Base-by-base conservation (phyloP, 2,888 invertebrate species). In the Didymodactylos carnosus region DNA sequence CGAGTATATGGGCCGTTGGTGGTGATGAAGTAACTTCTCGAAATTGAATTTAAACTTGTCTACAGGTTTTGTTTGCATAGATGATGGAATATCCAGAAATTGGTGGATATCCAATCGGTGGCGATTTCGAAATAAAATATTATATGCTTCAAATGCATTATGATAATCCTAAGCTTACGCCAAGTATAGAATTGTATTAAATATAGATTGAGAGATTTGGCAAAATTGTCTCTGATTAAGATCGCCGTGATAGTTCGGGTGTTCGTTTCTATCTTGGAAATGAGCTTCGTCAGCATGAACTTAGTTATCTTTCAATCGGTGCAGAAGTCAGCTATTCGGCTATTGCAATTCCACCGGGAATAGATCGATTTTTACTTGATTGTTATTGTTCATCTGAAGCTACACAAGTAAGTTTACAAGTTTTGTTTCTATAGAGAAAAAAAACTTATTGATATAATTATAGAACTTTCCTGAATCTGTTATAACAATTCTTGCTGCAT, bases 1-100 rank as follows among this genome's bases (percentile, higher is more conserved):
- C 73, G 11, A 41, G 41, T 16, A 71, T 39, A 16, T 73, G 73
- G 73, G 73, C 73, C n/a, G 71, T 73, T 19, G 73, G 73, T 23
- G 73, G 73, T 14, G 40, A 73, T 25, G 1, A 11, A 1, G 70
- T 70, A 41, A 14, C 3, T 5, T 70, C 14, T 14, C 2, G 6
- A 69, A 19, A 4, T 2, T 13, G 23, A 40, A 23, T 13, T 39
- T 40, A 25, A 27, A 29, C 27, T 40, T 41, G n/a, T 70, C 23
- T n/a, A 27, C 1, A 6, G 14, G 5, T 53, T 4, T 27, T 13
- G 25, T 53, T 51, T 2, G 0, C 4, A 51, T 69, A 69, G 69
- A 39, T 69, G 16, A 13, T 69, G 3, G 69, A 69, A 39, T 69
- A 39, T 39, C 69, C 69, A 6, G 23, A n/a, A 23, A 13, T n/a